Percentiles rank a stretch among this genome's conserved stretches.
Evolutionary conservation across 2,113 vertebrate species (phyloP).

Genomic region (Sphyrna mokarran): DNA sequence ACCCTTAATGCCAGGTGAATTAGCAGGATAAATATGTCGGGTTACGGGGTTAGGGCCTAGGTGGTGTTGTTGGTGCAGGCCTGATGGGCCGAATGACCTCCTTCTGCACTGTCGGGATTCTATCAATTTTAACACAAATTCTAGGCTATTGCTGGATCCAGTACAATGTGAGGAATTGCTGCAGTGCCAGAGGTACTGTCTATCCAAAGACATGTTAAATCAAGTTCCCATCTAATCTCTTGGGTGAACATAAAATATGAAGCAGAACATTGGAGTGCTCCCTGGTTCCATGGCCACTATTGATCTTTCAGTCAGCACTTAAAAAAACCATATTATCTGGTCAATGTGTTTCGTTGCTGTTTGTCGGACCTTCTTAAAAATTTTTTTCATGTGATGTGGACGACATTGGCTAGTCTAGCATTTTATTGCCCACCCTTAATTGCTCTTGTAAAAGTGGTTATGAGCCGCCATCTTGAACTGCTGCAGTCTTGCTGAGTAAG

Average conservation of each 20-base stretch:
- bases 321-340: background rate
- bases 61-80: no score
- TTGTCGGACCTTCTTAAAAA: background rate
- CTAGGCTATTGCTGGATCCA: background rate
- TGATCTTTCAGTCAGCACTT: background rate
- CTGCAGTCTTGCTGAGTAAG: no score
- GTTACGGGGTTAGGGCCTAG: no score
- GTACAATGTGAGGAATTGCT: background rate
- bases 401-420: no score
- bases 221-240: background rate
- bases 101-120: no score
- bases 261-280: background rate
- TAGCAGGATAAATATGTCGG: no score
- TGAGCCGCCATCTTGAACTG: no score
- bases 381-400: background rate
- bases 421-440: background rate
- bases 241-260: background rate
- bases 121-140: background rate
- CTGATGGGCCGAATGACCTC: no score
- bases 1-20: no score
- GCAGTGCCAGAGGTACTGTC: background rate
- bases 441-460: background rate
- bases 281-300: background rate
- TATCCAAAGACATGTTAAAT: background rate
- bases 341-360: background rate